Percentiles rank a stretch among this genome's conserved stretches.
phyloP scores from a whole-genome alignment of 1,140 invertebrate genomes.

The Geopemphigus sp. region DNA sequence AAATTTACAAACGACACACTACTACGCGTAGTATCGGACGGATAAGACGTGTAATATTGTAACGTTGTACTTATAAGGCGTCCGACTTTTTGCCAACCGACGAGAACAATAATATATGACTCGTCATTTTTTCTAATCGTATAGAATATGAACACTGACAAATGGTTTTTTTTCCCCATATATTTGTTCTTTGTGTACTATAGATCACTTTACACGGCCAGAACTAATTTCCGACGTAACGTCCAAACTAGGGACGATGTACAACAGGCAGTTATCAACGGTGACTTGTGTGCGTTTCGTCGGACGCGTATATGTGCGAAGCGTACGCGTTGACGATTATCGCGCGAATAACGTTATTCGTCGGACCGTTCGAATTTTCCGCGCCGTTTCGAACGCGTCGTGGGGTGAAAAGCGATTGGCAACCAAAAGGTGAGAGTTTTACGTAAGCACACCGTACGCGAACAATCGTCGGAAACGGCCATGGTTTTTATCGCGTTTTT shows the following conservation, averaged over 20 bases:
- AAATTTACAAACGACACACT: no score
- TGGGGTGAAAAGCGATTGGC: no score
- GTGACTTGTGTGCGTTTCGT: slow-evolving; percentile 25
- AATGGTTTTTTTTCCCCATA: slow-evolving; percentile 21
- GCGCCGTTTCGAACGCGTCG: no score
- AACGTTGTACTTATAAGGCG: not conserved
- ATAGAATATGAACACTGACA: not conserved
- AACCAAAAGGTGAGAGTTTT: no score
- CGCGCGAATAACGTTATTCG: no score
- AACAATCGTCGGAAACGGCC: no score
- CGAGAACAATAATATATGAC: slow-evolving; percentile 27
- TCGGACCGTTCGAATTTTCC: no score
- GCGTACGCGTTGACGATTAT: no score
- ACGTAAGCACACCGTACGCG: no score
- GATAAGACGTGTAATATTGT: not conserved
- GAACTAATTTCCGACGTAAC: slow-evolving; percentile 31
- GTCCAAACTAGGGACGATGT: slow-evolving; percentile 46
- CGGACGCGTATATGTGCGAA: not conserved
- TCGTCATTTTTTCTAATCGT: slow-evolving; percentile 41
- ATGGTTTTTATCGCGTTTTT: no score
- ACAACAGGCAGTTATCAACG: slow-evolving; percentile 33
- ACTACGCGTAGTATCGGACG: no score
- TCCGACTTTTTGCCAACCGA: slow-evolving; percentile 7
- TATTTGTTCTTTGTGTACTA: slow-evolving; percentile 25
- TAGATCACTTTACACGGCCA: slow-evolving; percentile 1